These are phyloP conservation scores for Isaurus tuberculatus DNA, from an alignment of 92 coral and sea anemone genomes.

Conservation along the genomic window DNA sequence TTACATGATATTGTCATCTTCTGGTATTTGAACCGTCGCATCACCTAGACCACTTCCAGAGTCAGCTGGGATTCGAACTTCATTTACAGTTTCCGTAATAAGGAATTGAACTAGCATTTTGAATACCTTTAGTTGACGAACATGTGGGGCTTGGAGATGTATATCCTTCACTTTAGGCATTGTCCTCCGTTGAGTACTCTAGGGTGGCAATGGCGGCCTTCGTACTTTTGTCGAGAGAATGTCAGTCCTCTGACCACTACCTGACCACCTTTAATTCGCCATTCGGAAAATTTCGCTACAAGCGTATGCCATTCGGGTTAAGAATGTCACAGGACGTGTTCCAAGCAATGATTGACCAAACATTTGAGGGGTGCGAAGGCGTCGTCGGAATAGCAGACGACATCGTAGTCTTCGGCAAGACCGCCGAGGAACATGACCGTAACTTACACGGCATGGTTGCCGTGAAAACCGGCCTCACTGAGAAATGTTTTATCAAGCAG, in stretches of 20 bases:
- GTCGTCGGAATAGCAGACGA: constrained; percentile 57
- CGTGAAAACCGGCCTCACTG: not conserved
- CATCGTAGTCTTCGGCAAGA: constrained; percentile 48
- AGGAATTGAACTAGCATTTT: no score
- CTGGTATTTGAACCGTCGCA: no score
- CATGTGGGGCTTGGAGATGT: no score
- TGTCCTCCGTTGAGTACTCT: no score
- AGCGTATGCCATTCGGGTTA: not conserved
- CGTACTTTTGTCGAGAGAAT: no score
- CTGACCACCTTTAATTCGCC: not conserved
- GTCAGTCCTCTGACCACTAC: no score
- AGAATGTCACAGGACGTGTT: not conserved
- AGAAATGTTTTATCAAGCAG: constrained; percentile 54
- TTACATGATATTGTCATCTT: no score
- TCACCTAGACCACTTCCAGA: no score
- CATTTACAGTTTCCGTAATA: no score
- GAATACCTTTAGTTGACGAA: no score
- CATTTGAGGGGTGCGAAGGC: constrained; percentile 9
- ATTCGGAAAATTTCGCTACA: not conserved
- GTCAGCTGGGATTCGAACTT: not conserved
- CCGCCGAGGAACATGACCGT: constrained; percentile 46
- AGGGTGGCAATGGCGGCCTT: no score
- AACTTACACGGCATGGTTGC: constrained; percentile 19
- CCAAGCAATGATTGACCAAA: not conserved
- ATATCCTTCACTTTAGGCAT: no score